These are phyloP conservation scores for Entomyzon cyanotis DNA, from an alignment of 2,113 vertebrate species.

Conservation along the genomic window DNA sequence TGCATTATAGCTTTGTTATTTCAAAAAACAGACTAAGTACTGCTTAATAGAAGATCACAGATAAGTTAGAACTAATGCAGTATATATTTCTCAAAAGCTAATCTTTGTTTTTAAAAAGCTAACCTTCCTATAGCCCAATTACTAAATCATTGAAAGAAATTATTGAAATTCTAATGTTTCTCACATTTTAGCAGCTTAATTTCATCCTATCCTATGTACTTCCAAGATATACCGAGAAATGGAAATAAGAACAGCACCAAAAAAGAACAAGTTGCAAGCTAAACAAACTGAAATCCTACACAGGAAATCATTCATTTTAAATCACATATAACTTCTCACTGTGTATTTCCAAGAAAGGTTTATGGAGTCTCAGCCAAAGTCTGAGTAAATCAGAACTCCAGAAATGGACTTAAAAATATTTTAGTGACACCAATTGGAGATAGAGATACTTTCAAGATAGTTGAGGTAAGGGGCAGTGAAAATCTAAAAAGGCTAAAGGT, in stretches of 20 bases:
- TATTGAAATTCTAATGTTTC: not conserved
- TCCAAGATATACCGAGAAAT: not conserved
- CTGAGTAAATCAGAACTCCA: not conserved
- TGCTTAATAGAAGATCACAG: not conserved
- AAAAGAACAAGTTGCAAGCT: not conserved
- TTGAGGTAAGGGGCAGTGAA: conserved; percentile 66
- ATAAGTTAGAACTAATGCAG: not conserved
- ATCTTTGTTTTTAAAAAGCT: conserved; percentile 42
- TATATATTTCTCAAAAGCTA: conserved; percentile 36
- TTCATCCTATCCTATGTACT: not conserved
- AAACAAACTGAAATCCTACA: conserved; percentile 23
- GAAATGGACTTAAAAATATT: conserved; percentile 50
- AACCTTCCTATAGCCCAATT: not conserved
- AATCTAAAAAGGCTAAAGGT: conserved; percentile 71
- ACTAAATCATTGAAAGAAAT: not conserved
- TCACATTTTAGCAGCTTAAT: not conserved
- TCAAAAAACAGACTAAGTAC: conserved; percentile 38
- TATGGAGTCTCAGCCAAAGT: not conserved
- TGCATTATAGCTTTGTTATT: not conserved
- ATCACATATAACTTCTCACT: not conserved
- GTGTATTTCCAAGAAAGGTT: not conserved
- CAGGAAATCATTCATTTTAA: not conserved
- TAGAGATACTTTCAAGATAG: conserved; percentile 58
- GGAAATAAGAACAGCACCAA: conserved; percentile 3
- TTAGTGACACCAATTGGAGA: conserved; percentile 14